Base-by-base conservation (phyloP, 2,797 vertebrate genomes). In the Trichosurus vulpecula region DNA sequence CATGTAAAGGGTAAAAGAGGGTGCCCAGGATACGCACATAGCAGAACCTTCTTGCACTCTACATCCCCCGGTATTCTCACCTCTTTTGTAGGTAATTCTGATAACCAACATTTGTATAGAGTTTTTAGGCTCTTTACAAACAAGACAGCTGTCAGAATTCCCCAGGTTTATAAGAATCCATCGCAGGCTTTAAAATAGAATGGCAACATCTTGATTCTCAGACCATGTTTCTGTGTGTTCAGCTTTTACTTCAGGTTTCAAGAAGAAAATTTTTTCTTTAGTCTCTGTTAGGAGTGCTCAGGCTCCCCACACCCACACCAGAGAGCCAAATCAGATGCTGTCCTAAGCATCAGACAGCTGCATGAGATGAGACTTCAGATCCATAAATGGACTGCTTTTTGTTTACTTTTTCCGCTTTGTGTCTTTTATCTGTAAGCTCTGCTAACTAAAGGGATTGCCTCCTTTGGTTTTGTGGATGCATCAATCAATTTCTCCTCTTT, bases 1-100 rank as follows among this genome's bases (percentile, higher is more conserved):
- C 22, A 0, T 47, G n/a, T 22, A n/a, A 41, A 47, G 66, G n/a
- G 8, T 81, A 3, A 47, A 81, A 25, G 19, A 41, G 14, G 6
- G n/a, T 66, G 19, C 66, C 66, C 14, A 2, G 29, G 16, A 47
- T 81, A 66, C 22, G 8, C 13, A 74, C 16, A 1, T 11, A n/a
- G 14, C 0, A 16, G 35, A 41, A 19, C 14, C 61, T 74, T 74
- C 16, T 41, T 16, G n/a, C 16, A 25, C 41, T 74, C 61, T 41
- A n/a, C n/a, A 0, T 74, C n/a, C 6, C n/a, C 16, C 3, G 4
- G 4, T 14, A 10, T 22, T 41, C 35, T 22, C 27, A 9, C 16
- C 66, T 41, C 12, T 41, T 74, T 74, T 74, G n/a, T 81, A 25
- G n/a, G 19, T 47, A 81, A 41, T 9, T 22, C 16, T 81, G 10